A percentile compares a stretch with the other conserved stretches of the same genome.
These are phyloP conservation scores for Malurus splendens DNA, from an alignment of 2,797 vertebrate species.

Conservation along the genomic window DNA sequence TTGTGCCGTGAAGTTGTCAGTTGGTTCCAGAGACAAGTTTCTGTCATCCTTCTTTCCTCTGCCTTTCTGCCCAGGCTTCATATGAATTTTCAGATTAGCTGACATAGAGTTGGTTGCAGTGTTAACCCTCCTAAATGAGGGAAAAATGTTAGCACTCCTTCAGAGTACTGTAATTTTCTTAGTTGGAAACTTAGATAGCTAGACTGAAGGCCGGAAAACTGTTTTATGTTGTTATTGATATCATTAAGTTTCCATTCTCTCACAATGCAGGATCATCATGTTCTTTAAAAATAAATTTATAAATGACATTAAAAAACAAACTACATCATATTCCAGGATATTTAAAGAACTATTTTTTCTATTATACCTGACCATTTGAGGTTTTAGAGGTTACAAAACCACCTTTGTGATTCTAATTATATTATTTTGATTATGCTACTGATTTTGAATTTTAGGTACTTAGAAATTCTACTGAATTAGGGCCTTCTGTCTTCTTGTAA, in stretches of 20 bases:
- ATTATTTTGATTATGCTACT: neutral
- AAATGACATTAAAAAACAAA: neutral
- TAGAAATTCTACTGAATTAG: neutral
- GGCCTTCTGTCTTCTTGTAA: neutral
- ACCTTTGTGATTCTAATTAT: neutral
- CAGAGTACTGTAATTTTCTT: neutral
- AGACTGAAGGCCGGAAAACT: neutral
- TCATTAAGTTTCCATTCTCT: neutral
- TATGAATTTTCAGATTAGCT: neutral
- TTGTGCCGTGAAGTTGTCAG: rapidly evolving
- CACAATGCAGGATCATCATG: neutral
- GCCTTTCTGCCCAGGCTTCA: neutral
- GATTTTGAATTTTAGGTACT: neutral
- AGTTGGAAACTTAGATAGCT: neutral
- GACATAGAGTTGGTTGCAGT: neutral
- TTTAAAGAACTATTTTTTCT: neutral
- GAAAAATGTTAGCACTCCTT: neutral
- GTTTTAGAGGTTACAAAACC: neutral
- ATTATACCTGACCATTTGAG: rapidly evolving
- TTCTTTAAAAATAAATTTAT: neutral
- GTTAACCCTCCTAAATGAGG: neutral
- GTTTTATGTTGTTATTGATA: neutral
- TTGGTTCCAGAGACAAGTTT: neutral
- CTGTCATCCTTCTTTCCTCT: neutral
- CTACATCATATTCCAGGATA: neutral